These are phyloP conservation scores for Augochlorella aurata DNA, from an alignment of 2,888 invertebrate genomes.

Conservation along the genomic window DNA sequence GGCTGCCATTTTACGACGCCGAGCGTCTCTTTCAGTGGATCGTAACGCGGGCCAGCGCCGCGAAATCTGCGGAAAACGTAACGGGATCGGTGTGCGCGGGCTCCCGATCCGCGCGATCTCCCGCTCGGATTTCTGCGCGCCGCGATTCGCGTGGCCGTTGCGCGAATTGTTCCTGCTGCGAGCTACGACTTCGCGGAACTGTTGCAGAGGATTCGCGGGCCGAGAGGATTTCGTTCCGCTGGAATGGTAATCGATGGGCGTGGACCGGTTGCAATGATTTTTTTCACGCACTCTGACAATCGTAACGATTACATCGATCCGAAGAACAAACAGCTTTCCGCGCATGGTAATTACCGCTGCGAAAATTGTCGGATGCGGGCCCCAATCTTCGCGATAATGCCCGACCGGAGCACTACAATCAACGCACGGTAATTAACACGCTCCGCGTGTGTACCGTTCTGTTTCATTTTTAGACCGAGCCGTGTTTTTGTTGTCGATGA, in stretches of 20 bases:
- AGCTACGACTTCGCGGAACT: neutral
- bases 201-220: neutral
- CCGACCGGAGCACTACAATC: neutral
- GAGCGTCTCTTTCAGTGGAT: slow-evolving; percentile 33
- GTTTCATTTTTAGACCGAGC: neutral
- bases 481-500: neutral
- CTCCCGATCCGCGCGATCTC: neutral
- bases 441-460: neutral
- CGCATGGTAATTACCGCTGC: neutral
- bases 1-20: slow-evolving; percentile 38
- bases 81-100: slow-evolving; percentile 33
- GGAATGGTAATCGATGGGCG: slow-evolving; percentile 10
- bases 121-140: neutral
- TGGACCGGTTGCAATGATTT: neutral
- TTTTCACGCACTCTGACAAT: slow-evolving; percentile 8
- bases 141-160: neutral
- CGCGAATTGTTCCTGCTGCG: neutral
- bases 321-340: neutral
- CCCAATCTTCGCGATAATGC: neutral
- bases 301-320: neutral
- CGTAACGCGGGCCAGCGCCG: slow-evolving; percentile 41
- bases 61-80: slow-evolving; percentile 47
- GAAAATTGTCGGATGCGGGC: neutral
- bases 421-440: neutral
- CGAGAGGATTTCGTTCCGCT: neutral